phyloP scores from a whole-genome alignment of 1,140 invertebrate species.

The Drosophila malerkotliana region DNA sequence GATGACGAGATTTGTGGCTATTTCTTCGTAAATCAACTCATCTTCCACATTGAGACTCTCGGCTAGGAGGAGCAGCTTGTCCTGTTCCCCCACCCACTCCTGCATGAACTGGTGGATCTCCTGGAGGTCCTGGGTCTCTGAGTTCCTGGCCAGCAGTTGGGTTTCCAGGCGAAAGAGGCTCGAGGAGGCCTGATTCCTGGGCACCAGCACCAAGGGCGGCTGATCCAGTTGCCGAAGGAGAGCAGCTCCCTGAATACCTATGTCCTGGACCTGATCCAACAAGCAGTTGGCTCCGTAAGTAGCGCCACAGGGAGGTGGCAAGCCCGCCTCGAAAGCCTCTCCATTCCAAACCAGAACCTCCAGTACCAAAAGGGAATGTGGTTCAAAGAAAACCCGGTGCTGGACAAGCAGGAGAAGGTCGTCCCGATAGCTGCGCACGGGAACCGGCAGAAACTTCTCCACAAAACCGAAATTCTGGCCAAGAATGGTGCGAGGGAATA shows the following conservation, averaged over 20 bases:
- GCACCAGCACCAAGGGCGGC: conserved; percentile 80
- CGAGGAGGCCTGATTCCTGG: conserved; percentile 58
- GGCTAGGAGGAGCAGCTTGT: conserved; percentile 35
- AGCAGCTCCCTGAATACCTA: conserved; percentile 69
- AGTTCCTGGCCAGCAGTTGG: conserved; percentile 63
- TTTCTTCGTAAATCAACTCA: conserved; percentile 9
- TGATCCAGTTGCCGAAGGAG: conserved; percentile 64
- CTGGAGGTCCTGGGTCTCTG: conserved; percentile 72
- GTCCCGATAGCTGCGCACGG: conserved; percentile 84
- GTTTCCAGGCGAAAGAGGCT: conserved; percentile 72
- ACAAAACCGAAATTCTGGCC: conserved; percentile 76
- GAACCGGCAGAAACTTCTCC: conserved; percentile 84
- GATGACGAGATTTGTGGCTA: conserved; percentile 52
- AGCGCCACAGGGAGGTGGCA: conserved; percentile 82
- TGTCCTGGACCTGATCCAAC: conserved; percentile 70
- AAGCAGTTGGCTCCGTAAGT: conserved; percentile 80
- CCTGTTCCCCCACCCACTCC: conserved; percentile 66
- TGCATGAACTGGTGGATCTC: conserved; percentile 75
- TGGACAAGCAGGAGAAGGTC: conserved; percentile 85
- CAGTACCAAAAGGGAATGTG: conserved; percentile 82
- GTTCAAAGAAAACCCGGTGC: conserved; percentile 82
- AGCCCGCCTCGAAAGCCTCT: conserved; percentile 83
- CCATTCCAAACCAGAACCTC: conserved; percentile 85
- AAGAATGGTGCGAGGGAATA: conserved; percentile 75
- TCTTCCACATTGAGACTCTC: conserved; percentile 7